Conservation (phyloP, 2,797 vertebrate species). For the Phataginus tetradactyla region DNA sequence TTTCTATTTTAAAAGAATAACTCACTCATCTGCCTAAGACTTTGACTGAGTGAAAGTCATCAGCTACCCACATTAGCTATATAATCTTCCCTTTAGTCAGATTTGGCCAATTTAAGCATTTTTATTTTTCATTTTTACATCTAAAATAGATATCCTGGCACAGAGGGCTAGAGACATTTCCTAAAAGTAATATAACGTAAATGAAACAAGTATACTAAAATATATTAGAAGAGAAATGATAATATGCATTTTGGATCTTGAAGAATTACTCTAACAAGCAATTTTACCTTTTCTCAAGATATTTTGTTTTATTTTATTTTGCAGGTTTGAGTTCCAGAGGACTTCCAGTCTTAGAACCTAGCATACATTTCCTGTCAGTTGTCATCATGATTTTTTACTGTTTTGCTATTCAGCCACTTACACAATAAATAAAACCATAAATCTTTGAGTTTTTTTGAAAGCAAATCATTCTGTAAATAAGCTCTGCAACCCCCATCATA, state of each 20-base stretch:
- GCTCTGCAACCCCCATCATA: background rate
- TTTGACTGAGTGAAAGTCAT: background rate
- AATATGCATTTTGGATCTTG: background rate
- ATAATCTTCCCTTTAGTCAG: background rate
- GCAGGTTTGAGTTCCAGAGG: slow-evolving; percentile 85
- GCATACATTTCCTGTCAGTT: background rate
- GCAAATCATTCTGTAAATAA: slow-evolving; percentile 52
- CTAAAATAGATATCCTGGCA: background rate
- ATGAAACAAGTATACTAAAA: background rate
- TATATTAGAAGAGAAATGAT: background rate
- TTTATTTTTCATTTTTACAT: background rate
- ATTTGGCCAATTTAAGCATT: background rate
- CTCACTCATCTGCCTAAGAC: background rate
- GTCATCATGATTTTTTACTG: slow-evolving; percentile 67
- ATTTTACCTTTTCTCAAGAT: background rate
- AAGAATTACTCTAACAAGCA: background rate
- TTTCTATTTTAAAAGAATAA: background rate
- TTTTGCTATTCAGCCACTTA: slow-evolving; percentile 22
- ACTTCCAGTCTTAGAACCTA: slow-evolving; percentile 25
- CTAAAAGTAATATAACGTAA: background rate
- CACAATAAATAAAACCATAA: slow-evolving; percentile 53
- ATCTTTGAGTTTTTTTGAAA: slow-evolving; percentile 58
- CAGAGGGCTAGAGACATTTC: background rate
- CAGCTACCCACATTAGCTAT: background rate
- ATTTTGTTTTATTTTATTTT: slow-evolving; percentile 36